A percentile compares a stretch with the other conserved stretches of the same genome.
These are phyloP conservation scores for Macrosteles quadrilineatus DNA, from an alignment of 1,140 invertebrate species.

Conservation along the genomic window DNA sequence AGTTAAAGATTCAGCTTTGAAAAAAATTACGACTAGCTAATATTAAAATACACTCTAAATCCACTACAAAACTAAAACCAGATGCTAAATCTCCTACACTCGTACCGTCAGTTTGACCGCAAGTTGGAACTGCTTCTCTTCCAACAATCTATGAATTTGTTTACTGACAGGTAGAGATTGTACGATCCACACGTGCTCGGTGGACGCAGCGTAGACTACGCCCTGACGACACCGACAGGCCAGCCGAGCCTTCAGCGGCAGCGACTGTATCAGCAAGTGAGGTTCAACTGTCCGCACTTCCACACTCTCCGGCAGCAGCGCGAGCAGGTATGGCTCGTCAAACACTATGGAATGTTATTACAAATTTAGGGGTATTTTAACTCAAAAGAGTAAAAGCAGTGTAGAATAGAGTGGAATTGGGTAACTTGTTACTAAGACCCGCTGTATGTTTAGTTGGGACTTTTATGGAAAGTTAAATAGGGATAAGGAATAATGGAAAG, in stretches of 20 bases:
- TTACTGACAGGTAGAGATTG: slow-evolving; percentile 72
- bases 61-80: no score
- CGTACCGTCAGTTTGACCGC: slow-evolving; percentile 90
- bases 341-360: slow-evolving; percentile 71
- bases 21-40: no score
- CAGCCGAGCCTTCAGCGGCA: slow-evolving; percentile 69
- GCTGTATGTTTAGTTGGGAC: no score
- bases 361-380: no score
- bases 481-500: no score
- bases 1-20: no score
- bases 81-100: no score
- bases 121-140: slow-evolving; percentile 90
- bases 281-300: slow-evolving; percentile 78
- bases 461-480: no score
- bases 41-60: no score
- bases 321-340: slow-evolving; percentile 89
- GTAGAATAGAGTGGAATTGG: no score
- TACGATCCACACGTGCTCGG: slow-evolving; percentile 85
- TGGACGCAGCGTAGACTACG: slow-evolving; percentile 82
- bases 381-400: no score
- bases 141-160: slow-evolving; percentile 79
- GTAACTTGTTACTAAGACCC: no score
- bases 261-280: slow-evolving; percentile 70
- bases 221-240: slow-evolving; percentile 70
- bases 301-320: slow-evolving; percentile 75